Evolutionary conservation across 2,888 invertebrate species (phyloP), one percentile per base, ranked within the genome.

Genomic region (Gortyna flavago): DNA sequence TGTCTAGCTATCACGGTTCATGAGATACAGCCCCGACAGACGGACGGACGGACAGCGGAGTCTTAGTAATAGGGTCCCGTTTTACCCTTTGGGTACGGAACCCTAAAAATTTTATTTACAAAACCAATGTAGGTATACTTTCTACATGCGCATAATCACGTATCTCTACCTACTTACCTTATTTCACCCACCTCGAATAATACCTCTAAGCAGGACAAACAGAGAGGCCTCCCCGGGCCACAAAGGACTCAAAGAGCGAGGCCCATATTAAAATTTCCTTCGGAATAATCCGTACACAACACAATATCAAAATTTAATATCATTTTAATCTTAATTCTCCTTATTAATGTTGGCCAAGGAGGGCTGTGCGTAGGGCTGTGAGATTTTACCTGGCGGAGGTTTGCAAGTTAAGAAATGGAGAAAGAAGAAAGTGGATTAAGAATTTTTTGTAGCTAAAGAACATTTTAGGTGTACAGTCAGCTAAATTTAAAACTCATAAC

Each of bases 291-390:
- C 96, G 95, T 93, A 95, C 93, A 94, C 95, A 96, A 95, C 96
- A 96, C 95, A 96, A 96, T 96, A 96, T 96, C 95, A 96, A 96
- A 96, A 96, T 96, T 96, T 96, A 96, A 96, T 96, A 96, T 96
- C 94, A 95, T 96, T 96, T 95, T 96, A 96, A 96, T 96, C 96
- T 96, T 96, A 96, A 96, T 96, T 94, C 95, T 94, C 91, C 95
- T 96, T 96, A 96, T 96, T 96, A 96, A 95, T 94, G 94, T 93
- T 93, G 91, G 92, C 95, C 92, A 92, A 95, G 94, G 94, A 95
- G 95, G 95, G 95, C 91, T 91, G 90, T 72, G 77, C 83, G 87
- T 84, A 88, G 88, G 88, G 88, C 62, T 88, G 89, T 32, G 29
- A 29, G 18, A n/a, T 38, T 73, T 41, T 86, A 79, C 87, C 84